These are phyloP conservation scores for Globia sparganii DNA, from an alignment of 2,888 invertebrate genomes.

Conservation along the genomic window DNA sequence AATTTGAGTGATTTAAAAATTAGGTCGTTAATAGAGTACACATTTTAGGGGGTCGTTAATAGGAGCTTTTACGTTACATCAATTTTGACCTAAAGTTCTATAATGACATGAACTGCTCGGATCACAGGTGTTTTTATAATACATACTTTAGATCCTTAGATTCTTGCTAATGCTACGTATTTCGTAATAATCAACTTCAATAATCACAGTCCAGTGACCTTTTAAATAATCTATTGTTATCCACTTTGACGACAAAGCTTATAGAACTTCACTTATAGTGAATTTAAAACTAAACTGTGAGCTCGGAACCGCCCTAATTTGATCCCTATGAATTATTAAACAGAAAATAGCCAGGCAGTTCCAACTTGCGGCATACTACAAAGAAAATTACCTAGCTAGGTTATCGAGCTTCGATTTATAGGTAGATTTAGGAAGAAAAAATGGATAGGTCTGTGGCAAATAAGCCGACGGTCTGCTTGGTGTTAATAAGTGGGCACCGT, in stretches of 20 bases:
- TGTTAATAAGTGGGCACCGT: background rate
- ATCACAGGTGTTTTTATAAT: too few species aligned
- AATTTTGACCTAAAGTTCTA: too few species aligned
- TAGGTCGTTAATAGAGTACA: too few species aligned
- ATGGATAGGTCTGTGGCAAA: background rate
- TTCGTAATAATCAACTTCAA: background rate
- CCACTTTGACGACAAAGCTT: slow-evolving; percentile 20
- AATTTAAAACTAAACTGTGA: slow-evolving; percentile 43
- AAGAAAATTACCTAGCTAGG: slow-evolving; percentile 54
- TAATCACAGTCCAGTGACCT: slow-evolving; percentile 23
- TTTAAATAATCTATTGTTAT: slow-evolving; percentile 1
- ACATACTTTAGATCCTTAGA: too few species aligned
- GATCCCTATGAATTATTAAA: slow-evolving; percentile 63
- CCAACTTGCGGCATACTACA: slow-evolving; percentile 40
- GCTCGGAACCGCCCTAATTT: slow-evolving; percentile 50
- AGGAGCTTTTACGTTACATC: too few species aligned
- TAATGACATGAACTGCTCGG: too few species aligned
- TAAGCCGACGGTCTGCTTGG: background rate
- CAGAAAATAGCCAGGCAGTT: slow-evolving; percentile 40
- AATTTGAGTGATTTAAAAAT: too few species aligned
- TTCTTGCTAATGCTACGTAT: background rate
- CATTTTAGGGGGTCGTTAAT: too few species aligned
- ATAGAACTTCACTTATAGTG: slow-evolving; percentile 41
- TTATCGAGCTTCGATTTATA: slow-evolving; percentile 48
- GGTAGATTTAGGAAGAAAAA: slow-evolving; percentile 9